Conservation (phyloP, 2,888 invertebrate genomes). For the Eupithecia abbreviata region DNA sequence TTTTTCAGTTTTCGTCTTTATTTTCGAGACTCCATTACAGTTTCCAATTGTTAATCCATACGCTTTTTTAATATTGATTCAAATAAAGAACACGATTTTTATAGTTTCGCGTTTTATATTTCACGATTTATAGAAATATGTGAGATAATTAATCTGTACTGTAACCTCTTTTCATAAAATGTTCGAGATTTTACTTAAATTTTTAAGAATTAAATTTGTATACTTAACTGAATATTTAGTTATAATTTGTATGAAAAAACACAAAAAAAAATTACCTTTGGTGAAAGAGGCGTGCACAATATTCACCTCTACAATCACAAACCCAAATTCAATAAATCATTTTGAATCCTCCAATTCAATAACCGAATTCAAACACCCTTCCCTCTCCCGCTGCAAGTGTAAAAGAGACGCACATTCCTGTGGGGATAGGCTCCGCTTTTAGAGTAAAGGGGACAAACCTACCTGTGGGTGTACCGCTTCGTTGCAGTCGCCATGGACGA, state of each 20-base stretch:
- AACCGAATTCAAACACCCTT: neutral
- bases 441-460: conserved; percentile 56
- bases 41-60: neutral
- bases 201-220: no score
- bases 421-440: neutral
- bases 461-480: conserved; percentile 83
- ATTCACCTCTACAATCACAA: neutral
- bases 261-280: neutral
- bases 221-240: no score
- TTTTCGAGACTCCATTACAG: neutral
- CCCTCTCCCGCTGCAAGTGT: neutral
- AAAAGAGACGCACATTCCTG: conserved; percentile 1
- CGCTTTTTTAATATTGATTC: neutral
- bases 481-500: conserved; percentile 89
- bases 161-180: no score
- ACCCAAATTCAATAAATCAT: neutral
- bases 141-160: neutral
- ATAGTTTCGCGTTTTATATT: neutral
- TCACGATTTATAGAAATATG: neutral
- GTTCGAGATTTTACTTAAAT: no score
- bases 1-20: neutral
- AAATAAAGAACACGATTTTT: neutral
- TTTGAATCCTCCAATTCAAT: neutral
- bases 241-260: no score
- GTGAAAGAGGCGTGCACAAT: neutral